These are phyloP conservation scores for Crossocerus cetratus DNA, from an alignment of 2,888 invertebrate genomes.

Conservation along the genomic window DNA sequence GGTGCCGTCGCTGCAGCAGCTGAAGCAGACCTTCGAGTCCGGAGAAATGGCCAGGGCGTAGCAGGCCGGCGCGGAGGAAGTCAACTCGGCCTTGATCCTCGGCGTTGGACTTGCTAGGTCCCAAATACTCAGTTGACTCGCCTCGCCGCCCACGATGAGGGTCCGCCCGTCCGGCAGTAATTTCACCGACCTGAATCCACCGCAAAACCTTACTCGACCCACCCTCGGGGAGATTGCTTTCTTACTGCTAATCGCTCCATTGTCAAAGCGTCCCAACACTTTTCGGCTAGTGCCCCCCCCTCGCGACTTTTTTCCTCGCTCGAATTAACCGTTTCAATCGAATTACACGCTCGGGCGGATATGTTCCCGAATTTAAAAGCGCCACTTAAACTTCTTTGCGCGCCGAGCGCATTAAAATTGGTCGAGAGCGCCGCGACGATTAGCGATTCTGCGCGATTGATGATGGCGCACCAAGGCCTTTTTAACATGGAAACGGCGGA, in stretches of 20 bases:
- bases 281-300: too few relatives aligned
- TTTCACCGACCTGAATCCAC: slow-evolving; percentile 87
- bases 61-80: slow-evolving; percentile 95
- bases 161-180: slow-evolving; percentile 94
- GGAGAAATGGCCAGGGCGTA: slow-evolving; percentile 98
- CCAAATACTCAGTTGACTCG: slow-evolving; percentile 96
- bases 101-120: slow-evolving; percentile 94
- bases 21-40: slow-evolving; percentile 97
- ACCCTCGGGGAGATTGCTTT: neutral
- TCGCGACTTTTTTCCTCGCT: too few relatives aligned
- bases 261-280: neutral
- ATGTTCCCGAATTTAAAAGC: slow-evolving; percentile 22
- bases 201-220: neutral
- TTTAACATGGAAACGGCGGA: slow-evolving; percentile 34
- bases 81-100: slow-evolving; percentile 93
- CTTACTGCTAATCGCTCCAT: neutral
- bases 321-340: too few relatives aligned
- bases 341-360: neutral
- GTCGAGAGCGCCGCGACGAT: slow-evolving; percentile 28
- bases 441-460: slow-evolving; percentile 43
- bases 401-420: slow-evolving; percentile 22
- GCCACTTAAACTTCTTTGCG: slow-evolving; percentile 34
- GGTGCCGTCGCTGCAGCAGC: slow-evolving; percentile 97
- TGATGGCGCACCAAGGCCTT: slow-evolving; percentile 43
- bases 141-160: slow-evolving; percentile 96